Base-by-base conservation (phyloP, 2,113 vertebrate species). In the Phaetusa simplex region DNA sequence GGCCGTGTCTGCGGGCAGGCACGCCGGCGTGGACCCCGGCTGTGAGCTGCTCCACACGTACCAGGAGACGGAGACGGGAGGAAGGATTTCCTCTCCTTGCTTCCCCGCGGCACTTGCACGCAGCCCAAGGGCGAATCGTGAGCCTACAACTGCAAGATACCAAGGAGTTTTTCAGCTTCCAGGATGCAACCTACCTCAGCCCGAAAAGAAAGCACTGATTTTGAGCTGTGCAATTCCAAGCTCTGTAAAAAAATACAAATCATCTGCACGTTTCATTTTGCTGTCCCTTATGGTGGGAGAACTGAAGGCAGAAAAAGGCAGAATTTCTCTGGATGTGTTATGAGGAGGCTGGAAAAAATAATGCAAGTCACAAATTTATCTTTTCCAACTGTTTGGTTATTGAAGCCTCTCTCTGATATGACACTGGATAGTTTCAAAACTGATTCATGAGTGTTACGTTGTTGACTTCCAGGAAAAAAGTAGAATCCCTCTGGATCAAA, bases 51-150 rank as follows among this genome's bases (percentile, higher is more conserved):
- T 90, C 78, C 90, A 90, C 90, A 93, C 86, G 80, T 94, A 86
- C 53, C 5, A 30, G 55, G 8, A 78, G 20, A 20, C 8, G 55
- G 8, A 78, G 22, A 20, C 8, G 13, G 26, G 14, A 97, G 89
- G 93, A 97, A 97, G 95, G 76, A 93, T 83, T 95, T 97, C 97
- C 97, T 97, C 91, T 85, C 61, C 86, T 47, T 1, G 92, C 86
- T 90, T 94, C 88, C 66, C 88, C 14, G 3, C 69, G 5, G 72
- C 55, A 49, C 76, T 85, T 40, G 93, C 93, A 97, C 85, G 50
- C 94, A 96, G 94, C 92, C 69, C 81, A 7, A 14, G 92, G 18
- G 36, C 47, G 10, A 89, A 77, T 86, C 81, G 56, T 32, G 38
- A 80, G 64, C 65, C 59, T 32, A 11, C 87, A 50, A 43, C 77